Percentiles rank a stretch among this genome's conserved stretches.
phyloP scores from a whole-genome alignment of 1,140 invertebrate species.

The Aphaenogaster ashmeadi region DNA sequence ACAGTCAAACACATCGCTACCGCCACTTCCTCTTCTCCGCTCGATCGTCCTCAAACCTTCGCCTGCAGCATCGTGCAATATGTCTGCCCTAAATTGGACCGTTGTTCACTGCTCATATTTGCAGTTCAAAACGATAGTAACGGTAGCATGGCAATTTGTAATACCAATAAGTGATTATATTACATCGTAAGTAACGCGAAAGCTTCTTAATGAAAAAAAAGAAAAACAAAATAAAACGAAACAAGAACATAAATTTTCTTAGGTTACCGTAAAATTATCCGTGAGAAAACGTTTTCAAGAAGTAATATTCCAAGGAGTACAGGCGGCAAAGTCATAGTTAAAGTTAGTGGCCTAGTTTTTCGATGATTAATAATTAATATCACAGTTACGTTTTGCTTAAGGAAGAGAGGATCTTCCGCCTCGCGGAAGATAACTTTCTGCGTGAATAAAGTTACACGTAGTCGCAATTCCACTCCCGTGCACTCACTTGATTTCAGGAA shows the following conservation, averaged over 20 bases:
- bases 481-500: not conserved
- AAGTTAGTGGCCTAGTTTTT: slow-evolving; percentile 1
- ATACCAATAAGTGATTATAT: not conserved
- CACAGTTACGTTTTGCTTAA: not conserved
- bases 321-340: not conserved
- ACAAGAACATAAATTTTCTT: not conserved
- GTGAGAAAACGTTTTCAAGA: not conserved
- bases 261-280: not conserved
- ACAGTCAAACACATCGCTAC: slow-evolving; percentile 76
- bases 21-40: not conserved
- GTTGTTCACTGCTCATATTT: slow-evolving; percentile 51
- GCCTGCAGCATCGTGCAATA: slow-evolving; percentile 48
- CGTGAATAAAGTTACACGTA: not conserved
- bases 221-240: not conserved
- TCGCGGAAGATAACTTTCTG: slow-evolving; percentile 36
- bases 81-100: slow-evolving; percentile 47
- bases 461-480: not conserved
- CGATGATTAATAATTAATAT: slow-evolving; percentile 8
- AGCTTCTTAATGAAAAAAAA: not conserved
- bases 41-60: slow-evolving; percentile 24
- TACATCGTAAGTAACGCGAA: not conserved
- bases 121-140: slow-evolving; percentile 48
- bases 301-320: not conserved
- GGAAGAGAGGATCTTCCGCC: not conserved
- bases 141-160: not conserved